phyloP scores from a whole-genome alignment of 2,888 invertebrate species.

The Tridacna gigas region DNA sequence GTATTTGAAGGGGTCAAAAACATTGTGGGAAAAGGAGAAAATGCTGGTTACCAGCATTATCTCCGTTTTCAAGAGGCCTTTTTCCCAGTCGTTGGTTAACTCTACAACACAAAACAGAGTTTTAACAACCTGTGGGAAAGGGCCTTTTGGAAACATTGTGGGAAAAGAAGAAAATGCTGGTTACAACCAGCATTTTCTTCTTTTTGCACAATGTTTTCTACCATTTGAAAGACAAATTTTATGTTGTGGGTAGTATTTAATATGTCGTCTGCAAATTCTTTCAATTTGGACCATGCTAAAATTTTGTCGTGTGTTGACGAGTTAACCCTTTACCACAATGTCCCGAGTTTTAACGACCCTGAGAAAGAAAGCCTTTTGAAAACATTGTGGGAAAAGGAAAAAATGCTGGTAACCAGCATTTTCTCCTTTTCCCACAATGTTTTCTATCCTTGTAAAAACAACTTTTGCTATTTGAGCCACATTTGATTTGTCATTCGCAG shows the following conservation, averaged over 20 bases:
- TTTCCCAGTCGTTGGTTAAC: not conserved
- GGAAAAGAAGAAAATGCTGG: constrained; percentile 15
- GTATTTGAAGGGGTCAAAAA: too few relatives aligned
- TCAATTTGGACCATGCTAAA: too few relatives aligned
- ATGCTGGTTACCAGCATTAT: too few relatives aligned
- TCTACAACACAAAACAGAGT: not conserved
- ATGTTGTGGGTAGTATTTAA: too few relatives aligned
- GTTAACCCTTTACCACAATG: not conserved
- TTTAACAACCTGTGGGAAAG: not conserved
- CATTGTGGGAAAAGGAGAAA: too few relatives aligned
- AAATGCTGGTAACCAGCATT: not conserved
- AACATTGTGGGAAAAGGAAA: constrained; percentile 22
- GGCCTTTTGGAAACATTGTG: constrained; percentile 12
- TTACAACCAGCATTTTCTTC: not conserved
- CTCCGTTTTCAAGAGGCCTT: too few relatives aligned
- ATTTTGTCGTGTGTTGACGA: too few relatives aligned
- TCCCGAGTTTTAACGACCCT: not conserved
- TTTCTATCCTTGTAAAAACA: not conserved
- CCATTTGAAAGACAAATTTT: not conserved
- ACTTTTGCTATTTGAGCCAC: not conserved
- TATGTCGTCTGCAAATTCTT: too few relatives aligned
- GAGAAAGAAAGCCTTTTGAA: not conserved
- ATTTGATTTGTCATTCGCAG: not conserved
- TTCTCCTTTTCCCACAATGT: constrained; percentile 1
- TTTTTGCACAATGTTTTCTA: not conserved